Evolutionary conservation across 2,113 vertebrate species (phyloP).

Genomic region (Semicossyphus pulcher): DNA sequence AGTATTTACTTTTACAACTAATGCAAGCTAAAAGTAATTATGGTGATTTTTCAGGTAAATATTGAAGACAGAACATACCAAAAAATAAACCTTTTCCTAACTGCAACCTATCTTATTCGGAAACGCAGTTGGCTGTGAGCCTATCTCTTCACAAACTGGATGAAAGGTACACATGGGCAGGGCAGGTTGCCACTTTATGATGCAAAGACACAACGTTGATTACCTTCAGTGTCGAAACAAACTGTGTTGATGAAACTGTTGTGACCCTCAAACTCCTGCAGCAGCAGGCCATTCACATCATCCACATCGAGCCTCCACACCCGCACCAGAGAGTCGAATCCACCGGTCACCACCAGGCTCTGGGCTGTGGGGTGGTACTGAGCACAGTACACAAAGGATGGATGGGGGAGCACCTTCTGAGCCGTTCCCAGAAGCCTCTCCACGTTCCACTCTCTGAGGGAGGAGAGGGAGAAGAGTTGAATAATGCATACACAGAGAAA

Average conservation of each 20-base stretch:
- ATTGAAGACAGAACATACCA: background rate
- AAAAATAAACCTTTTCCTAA: background rate
- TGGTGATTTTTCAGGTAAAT: background rate
- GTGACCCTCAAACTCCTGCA: constrained; percentile 94
- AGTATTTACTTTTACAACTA: too few species aligned
- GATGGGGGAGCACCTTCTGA: constrained; percentile 93
- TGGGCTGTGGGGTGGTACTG: constrained; percentile 90
- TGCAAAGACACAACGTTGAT: background rate
- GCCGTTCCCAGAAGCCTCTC: constrained; percentile 83
- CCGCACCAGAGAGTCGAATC: constrained; percentile 91
- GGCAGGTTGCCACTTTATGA: background rate
- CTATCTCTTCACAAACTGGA: background rate
- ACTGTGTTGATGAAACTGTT: constrained; percentile 91
- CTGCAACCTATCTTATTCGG: background rate
- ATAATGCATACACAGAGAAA: background rate
- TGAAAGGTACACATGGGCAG: too few species aligned
- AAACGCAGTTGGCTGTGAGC: background rate
- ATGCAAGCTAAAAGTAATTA: background rate
- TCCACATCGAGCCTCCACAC: constrained; percentile 89
- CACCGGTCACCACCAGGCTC: constrained; percentile 89
- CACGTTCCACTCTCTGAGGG: constrained; percentile 91
- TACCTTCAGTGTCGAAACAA: constrained; percentile 96
- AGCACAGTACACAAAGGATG: constrained; percentile 94
- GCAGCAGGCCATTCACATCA: constrained; percentile 87
- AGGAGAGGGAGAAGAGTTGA: constrained; percentile 8